Evolutionary conservation across 23 tunicate species (phyloP).

Genomic region (Trididemnum clinides): DNA sequence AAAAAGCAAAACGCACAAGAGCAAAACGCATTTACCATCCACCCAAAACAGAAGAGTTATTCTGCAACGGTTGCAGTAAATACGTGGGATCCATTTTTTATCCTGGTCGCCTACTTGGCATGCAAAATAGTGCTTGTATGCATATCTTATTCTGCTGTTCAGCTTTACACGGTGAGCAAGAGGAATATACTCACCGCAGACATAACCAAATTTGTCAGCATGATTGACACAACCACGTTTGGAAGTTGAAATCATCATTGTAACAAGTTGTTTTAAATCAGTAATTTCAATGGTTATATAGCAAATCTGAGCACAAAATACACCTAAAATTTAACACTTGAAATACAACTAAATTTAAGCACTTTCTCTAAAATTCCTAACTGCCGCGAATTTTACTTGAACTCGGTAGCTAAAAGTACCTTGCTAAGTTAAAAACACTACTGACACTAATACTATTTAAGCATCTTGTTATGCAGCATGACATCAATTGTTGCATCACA

Average conservation of each 20-base stretch:
- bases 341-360: background rate
- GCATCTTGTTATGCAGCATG: no score
- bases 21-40: no score
- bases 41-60: conserved; percentile 40
- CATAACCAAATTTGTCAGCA: conserved; percentile 43
- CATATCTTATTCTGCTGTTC: conserved; percentile 35
- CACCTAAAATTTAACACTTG: background rate
- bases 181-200: conserved; percentile 40
- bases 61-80: conserved; percentile 60
- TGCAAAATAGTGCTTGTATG: conserved; percentile 46
- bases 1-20: no score
- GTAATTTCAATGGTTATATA: no score
- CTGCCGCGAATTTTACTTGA: no score
- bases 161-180: conserved; percentile 32
- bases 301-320: no score
- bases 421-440: no score
- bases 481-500: no score
- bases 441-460: no score
- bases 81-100: conserved; percentile 39
- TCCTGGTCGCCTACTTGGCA: conserved; percentile 52
- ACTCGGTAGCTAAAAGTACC: no score
- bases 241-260: background rate
- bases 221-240: conserved; percentile 28
- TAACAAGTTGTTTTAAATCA: background rate
- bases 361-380: background rate